phyloP scores from a whole-genome alignment of 2,113 vertebrate species.

The Loxodonta africana region DNA sequence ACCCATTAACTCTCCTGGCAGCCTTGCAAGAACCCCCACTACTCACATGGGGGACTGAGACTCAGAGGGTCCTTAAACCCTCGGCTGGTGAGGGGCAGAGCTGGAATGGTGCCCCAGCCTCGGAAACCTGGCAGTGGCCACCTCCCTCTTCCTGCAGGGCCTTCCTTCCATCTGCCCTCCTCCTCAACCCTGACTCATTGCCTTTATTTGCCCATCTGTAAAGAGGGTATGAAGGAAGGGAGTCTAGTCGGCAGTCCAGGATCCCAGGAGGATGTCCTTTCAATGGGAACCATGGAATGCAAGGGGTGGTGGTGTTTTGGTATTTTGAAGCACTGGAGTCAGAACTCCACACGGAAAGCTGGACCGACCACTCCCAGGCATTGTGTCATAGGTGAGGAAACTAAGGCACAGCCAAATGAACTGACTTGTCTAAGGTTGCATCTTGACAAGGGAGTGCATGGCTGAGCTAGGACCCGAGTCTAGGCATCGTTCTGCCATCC shows the following conservation, averaged over 20 bases:
- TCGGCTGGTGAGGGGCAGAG: not conserved
- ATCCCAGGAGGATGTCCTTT: not conserved
- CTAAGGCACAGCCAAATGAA: not conserved
- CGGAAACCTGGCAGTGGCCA: not conserved
- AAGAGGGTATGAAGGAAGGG: not conserved
- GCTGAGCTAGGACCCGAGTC: not conserved
- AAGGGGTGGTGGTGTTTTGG: not conserved
- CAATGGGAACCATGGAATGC: not conserved
- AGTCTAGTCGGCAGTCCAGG: too few species aligned
- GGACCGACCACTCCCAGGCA: not conserved
- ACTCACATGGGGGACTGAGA: not conserved
- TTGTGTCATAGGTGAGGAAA: not conserved
- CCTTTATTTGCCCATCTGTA: not conserved
- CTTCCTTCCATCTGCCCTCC: not conserved
- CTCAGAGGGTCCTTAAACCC: not conserved
- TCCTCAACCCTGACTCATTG: not conserved
- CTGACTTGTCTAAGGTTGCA: not conserved
- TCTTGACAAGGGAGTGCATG: too few species aligned
- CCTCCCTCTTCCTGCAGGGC: fast-evolving
- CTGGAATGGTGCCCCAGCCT: not conserved
- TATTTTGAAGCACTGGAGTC: not conserved
- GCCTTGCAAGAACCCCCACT: not conserved
- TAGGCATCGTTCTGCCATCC: not conserved
- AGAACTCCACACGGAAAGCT: not conserved
- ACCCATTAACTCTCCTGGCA: not conserved